These are phyloP conservation scores for Podarcis lilfordi DNA, from an alignment of 2,797 vertebrate genomes.

Conservation along the genomic window DNA sequence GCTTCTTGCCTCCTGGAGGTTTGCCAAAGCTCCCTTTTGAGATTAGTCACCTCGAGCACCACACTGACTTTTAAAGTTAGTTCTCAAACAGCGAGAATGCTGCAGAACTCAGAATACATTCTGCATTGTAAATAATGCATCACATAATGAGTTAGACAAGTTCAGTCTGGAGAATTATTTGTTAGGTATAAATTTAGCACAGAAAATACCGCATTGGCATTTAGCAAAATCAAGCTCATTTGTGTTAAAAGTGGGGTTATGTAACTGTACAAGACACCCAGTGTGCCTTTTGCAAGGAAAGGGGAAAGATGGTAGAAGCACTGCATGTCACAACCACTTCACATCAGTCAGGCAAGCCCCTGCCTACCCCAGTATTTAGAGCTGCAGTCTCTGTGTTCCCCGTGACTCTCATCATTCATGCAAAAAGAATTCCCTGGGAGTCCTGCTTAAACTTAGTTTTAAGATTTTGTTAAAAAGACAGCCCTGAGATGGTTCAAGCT, in stretches of 20 bases:
- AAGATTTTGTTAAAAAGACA: neutral
- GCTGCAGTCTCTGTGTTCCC: neutral
- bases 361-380: conserved; percentile 23
- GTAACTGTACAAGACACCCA: conserved; percentile 39
- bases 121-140: conserved; percentile 53
- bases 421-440: conserved; percentile 3
- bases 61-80: conserved; percentile 21
- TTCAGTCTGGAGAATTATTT: conserved; percentile 32
- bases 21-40: conserved; percentile 12
- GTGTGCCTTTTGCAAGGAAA: conserved; percentile 41
- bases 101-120: conserved; percentile 52
- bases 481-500: neutral
- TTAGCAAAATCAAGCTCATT: conserved; percentile 36
- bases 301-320: neutral
- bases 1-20: too few relatives aligned
- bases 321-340: conserved; percentile 29
- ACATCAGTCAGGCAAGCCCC: conserved; percentile 19
- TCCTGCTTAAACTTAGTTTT: neutral
- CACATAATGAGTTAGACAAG: conserved; percentile 35
- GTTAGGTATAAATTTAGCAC: conserved; percentile 53
- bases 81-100: conserved; percentile 3
- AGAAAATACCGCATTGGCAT: conserved; percentile 43
- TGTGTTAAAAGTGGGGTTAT: conserved; percentile 28
- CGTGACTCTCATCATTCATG: neutral
- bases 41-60: conserved; percentile 15